Conservation (phyloP, 2,888 invertebrate species). For the Anthoptus insignis region DNA sequence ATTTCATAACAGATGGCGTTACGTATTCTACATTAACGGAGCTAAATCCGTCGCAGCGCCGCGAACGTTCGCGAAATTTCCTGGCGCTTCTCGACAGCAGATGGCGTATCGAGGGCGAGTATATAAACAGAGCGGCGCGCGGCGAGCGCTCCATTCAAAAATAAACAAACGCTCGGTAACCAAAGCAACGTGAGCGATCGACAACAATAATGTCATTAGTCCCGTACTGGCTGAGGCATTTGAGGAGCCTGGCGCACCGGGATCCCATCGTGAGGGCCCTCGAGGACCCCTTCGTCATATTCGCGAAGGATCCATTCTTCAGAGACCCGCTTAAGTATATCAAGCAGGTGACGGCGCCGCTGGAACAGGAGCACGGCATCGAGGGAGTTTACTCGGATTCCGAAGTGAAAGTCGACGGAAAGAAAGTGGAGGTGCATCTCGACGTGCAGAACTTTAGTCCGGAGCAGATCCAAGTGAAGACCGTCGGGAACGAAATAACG, state of each 20-base stretch:
- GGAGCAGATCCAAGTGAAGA: slow-evolving; percentile 92
- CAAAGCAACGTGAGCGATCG: slow-evolving; percentile 38
- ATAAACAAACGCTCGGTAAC: slow-evolving; percentile 50
- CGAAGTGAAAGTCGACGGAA: slow-evolving; percentile 87
- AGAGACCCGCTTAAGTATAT: slow-evolving; percentile 72
- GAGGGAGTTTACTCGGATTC: slow-evolving; percentile 85
- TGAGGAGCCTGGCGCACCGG: slow-evolving; percentile 67
- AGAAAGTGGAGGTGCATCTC: slow-evolving; percentile 90
- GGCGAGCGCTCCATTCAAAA: slow-evolving; percentile 54
- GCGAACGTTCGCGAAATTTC: slow-evolving; percentile 67
- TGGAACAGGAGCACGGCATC: slow-evolving; percentile 67
- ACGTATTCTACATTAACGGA: not conserved
- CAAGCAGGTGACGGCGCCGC: slow-evolving; percentile 60
- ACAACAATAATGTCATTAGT: slow-evolving; percentile 71
- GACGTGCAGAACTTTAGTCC: slow-evolving; percentile 94
- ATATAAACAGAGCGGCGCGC: slow-evolving; percentile 62
- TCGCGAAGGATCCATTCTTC: slow-evolving; percentile 76
- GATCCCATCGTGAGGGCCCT: slow-evolving; percentile 68
- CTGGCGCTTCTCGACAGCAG: slow-evolving; percentile 63
- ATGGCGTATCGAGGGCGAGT: slow-evolving; percentile 58
- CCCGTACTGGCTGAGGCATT: slow-evolving; percentile 79
- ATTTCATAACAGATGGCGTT: slow-evolving; percentile 50
- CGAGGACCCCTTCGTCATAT: slow-evolving; percentile 71
- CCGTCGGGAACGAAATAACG: slow-evolving; percentile 90
- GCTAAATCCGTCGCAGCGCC: slow-evolving; percentile 24